These are phyloP conservation scores for Gymnothorax javanicus DNA, from an alignment of 2,797 vertebrate species.

Conservation along the genomic window DNA sequence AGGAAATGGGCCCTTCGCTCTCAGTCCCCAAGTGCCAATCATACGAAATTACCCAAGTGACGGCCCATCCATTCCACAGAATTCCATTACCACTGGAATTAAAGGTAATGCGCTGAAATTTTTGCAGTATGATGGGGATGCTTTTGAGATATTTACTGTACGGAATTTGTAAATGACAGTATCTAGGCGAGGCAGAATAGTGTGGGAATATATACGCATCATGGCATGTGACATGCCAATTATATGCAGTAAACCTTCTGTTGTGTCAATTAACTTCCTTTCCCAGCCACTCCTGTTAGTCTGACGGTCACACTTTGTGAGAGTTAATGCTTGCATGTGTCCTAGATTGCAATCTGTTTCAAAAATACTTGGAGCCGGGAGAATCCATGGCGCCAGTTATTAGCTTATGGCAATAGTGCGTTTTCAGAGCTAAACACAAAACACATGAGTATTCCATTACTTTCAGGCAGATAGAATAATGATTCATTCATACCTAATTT, in stretches of 20 bases:
- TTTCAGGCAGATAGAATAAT: slow-evolving; percentile 47
- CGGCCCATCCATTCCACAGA: neutral
- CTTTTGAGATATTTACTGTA: slow-evolving; percentile 27
- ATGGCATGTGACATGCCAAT: no score
- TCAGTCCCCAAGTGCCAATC: neutral
- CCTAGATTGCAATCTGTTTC: slow-evolving; percentile 22
- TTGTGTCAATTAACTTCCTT: slow-evolving; percentile 38
- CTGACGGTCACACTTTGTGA: slow-evolving; percentile 13
- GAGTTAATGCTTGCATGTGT: slow-evolving; percentile 25
- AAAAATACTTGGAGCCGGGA: slow-evolving; percentile 40
- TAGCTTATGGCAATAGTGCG: slow-evolving; percentile 33
- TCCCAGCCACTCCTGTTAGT: slow-evolving; percentile 39
- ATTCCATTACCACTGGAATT: neutral
- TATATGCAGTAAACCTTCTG: slow-evolving; percentile 21
- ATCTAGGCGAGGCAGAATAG: slow-evolving; percentile 31
- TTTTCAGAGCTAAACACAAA: slow-evolving; percentile 43
- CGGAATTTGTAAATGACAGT: slow-evolving; percentile 38
- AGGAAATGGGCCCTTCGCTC: neutral
- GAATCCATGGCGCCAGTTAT: slow-evolving; percentile 39
- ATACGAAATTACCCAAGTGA: neutral
- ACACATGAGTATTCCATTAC: slow-evolving; percentile 51
- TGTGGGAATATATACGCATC: slow-evolving; percentile 26
- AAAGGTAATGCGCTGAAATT: neutral
- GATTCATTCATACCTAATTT: slow-evolving; percentile 30
- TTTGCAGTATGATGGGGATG: slow-evolving; percentile 12